Percentiles rank a stretch among this genome's conserved stretches.
Conservation (phyloP, 2,888 invertebrate genomes). For the Iselma pallidipennis region DNA sequence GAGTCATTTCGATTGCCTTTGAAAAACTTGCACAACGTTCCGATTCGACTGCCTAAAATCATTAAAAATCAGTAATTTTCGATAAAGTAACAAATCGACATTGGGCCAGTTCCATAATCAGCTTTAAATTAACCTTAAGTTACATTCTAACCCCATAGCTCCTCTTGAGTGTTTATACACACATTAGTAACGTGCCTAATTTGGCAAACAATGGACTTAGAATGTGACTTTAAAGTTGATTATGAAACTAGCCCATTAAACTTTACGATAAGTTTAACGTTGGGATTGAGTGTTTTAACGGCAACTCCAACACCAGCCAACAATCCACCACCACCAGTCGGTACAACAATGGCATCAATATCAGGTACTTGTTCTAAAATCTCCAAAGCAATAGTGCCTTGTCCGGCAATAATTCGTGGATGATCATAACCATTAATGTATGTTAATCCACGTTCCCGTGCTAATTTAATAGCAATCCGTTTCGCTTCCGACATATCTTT, state of each 20-base stretch:
- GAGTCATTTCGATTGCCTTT: slow-evolving; percentile 61
- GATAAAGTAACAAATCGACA: slow-evolving; percentile 42
- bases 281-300: slow-evolving; percentile 82
- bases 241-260: no score
- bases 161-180: no score
- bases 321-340: slow-evolving; percentile 93
- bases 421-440: slow-evolving; percentile 97
- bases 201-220: no score
- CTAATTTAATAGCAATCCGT: slow-evolving; percentile 73
- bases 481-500: slow-evolving; percentile 85
- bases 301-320: slow-evolving; percentile 91
- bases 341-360: slow-evolving; percentile 83
- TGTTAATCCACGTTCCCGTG: slow-evolving; percentile 69
- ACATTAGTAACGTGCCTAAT: no score
- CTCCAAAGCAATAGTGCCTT: slow-evolving; percentile 92
- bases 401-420: slow-evolving; percentile 93
- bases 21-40: slow-evolving; percentile 89
- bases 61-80: background rate
- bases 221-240: no score
- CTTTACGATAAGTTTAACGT: slow-evolving; percentile 84
- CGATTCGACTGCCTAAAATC: slow-evolving; percentile 79
- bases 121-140: no score
- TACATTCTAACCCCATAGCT: no score
- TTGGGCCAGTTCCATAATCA: no score
- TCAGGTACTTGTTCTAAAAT: slow-evolving; percentile 88